Conservation (phyloP, 2,888 invertebrate genomes). For the Oegoconia quadripuncta region DNA sequence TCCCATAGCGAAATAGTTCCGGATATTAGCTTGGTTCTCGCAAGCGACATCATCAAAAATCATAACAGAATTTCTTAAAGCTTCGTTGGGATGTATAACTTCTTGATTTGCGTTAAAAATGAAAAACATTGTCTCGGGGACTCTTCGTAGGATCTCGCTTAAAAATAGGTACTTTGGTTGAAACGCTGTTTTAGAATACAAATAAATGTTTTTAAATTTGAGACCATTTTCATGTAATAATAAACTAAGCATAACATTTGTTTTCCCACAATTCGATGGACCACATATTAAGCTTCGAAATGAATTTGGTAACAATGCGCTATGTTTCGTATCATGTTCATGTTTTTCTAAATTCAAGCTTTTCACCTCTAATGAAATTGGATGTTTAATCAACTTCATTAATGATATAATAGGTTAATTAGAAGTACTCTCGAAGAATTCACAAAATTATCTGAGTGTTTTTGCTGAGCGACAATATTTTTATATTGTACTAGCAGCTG, state of each 20-base stretch:
- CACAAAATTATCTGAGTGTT: no score
- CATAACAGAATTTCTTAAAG: slow-evolving; percentile 13
- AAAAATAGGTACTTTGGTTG: slow-evolving; percentile 1
- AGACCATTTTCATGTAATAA: not conserved
- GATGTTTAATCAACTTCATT: no score
- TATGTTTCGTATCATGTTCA: no score
- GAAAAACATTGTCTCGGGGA: not conserved
- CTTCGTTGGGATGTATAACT: slow-evolving; percentile 13
- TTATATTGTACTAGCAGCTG: no score
- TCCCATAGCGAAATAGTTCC: slow-evolving; percentile 13
- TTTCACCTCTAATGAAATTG: no score
- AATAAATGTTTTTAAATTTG: not conserved
- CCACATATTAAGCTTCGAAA: slow-evolving; percentile 21
- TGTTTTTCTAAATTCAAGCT: no score
- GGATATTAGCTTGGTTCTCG: slow-evolving; percentile 16
- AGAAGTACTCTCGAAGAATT: no score
- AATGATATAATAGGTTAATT: no score
- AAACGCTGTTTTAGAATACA: not conserved
- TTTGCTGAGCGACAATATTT: no score
- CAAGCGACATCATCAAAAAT: slow-evolving; percentile 22
- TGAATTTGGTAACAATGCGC: slow-evolving; percentile 3
- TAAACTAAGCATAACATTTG: slow-evolving; percentile 18
- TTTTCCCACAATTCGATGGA: slow-evolving; percentile 25
- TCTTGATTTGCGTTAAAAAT: not conserved
- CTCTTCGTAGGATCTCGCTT: not conserved